Base-by-base conservation (phyloP, 2,113 vertebrate species). In the Aspidoscelis tigris region DNA sequence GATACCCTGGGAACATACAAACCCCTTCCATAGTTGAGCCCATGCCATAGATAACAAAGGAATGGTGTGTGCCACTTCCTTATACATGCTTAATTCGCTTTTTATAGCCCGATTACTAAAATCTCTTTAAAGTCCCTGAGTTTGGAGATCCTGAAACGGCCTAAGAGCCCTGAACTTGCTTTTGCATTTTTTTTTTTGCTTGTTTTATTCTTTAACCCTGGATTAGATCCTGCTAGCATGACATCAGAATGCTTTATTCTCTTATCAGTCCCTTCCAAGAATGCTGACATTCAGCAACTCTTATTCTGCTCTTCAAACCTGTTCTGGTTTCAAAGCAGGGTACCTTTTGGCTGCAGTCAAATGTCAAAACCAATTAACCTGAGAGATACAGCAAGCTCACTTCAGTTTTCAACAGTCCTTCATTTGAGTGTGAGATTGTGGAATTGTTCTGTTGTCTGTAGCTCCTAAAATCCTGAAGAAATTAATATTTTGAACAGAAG, bases 191-290 rank as follows among this genome's bases (percentile, higher is more conserved):
- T 61, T 61, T 61, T 87, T 91, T 92, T 85, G 2, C 26, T 47
- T 68, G 14, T 55, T 58, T 87, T 73, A 68, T 85, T 92, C 85
- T 88, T 89, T 33, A 33, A 88, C 83, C 89, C 82, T 58, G 20
- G 79, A 89, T 77, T 77, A 26, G 2, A 16, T 79, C 83, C 88
- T 88, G 86, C 90, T 89, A 53, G 61, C 81, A 58, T 88, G 88
- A 82, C 87, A 64, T 22, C 70, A 87, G 83, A 89, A 88, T 64
- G 41, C 86, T 86, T 89, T 93, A 91, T 5, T 2, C 84, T 89
- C 89, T 92, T 96, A 95, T 95, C 93, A 93, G 82, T 68, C 88
- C 65, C 82, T 88, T 90, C 85, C 87, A 95, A 91, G 95, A 96
- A 96, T 92, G 93, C 90, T 90, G 86, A 95, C 89, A 58, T 53